Evolutionary conservation across 2,113 vertebrate genomes (phyloP).

Genomic region (Mola mola): DNA sequence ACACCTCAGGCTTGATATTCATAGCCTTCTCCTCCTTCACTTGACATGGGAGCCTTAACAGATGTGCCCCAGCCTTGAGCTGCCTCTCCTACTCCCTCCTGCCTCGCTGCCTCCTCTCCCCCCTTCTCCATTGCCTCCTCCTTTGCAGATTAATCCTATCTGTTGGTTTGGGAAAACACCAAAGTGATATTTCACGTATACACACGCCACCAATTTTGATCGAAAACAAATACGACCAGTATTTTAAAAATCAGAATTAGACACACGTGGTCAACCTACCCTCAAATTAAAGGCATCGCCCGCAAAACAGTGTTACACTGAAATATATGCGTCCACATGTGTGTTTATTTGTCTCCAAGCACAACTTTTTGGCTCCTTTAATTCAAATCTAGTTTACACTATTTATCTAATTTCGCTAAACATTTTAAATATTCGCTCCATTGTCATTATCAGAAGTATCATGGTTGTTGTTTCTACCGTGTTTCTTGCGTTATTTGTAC

Average conservation of each 20-base stretch:
- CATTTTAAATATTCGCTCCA: neutral
- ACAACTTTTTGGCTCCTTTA: neutral
- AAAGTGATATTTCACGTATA: slow-evolving; percentile 33
- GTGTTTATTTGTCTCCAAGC: neutral
- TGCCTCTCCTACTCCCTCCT: slow-evolving; percentile 17
- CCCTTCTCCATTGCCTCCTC: neutral
- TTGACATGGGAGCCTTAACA: slow-evolving; percentile 81
- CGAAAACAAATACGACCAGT: too few relatives aligned
- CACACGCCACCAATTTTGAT: too few relatives aligned
- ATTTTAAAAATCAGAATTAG: too few relatives aligned
- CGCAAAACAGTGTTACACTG: too few relatives aligned
- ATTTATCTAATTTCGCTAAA: neutral
- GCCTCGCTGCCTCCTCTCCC: neutral
- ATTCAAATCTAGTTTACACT: neutral
- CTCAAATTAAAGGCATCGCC: too few relatives aligned
- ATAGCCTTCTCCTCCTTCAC: slow-evolving; percentile 77
- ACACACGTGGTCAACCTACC: too few relatives aligned
- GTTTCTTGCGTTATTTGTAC: slow-evolving; percentile 23
- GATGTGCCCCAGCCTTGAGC: slow-evolving; percentile 80
- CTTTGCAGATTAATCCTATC: slow-evolving; percentile 49
- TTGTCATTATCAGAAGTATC: neutral
- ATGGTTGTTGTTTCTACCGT: neutral
- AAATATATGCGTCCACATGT: too few relatives aligned
- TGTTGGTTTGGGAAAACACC: slow-evolving; percentile 7
- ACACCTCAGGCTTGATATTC: slow-evolving; percentile 79